Percentiles rank a stretch among this genome's conserved stretches.
Evolutionary conservation across 2,797 vertebrate species (phyloP).

Genomic region (Phalloptychus januarius): DNA sequence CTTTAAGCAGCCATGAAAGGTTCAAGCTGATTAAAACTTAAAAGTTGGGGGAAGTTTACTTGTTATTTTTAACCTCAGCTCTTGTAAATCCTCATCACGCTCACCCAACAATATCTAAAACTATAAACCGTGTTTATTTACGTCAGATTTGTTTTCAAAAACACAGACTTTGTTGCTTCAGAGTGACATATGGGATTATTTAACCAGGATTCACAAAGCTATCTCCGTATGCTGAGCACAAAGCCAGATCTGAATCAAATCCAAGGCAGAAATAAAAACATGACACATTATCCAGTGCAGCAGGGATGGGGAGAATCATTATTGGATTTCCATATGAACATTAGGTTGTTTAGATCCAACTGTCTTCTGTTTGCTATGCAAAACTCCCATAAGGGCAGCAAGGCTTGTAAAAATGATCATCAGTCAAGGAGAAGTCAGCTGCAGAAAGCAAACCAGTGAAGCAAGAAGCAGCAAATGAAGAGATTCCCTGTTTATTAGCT

Average conservation of each 20-base stretch:
- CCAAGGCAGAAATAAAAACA: not conserved
- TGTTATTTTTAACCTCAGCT: conserved; percentile 4
- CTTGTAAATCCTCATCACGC: not conserved
- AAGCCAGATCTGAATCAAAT: conserved; percentile 1
- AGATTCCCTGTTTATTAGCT: not conserved
- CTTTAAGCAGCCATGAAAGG: conserved; percentile 11
- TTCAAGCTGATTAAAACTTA: conserved; percentile 11
- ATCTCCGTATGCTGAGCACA: not conserved
- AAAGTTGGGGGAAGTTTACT: conserved; percentile 4
- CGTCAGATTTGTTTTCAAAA: not conserved
- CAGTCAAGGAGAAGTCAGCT: not conserved
- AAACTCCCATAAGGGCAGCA: not conserved
- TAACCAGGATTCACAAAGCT: conserved; percentile 3
- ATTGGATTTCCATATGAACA: not conserved
- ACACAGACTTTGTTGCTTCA: conserved; percentile 14
- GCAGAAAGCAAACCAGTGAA: not conserved
- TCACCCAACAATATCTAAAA: not conserved
- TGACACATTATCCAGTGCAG: not conserved
- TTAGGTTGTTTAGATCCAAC: not conserved
- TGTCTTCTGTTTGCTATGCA: conserved; percentile 1
- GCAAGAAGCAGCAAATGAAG: not conserved
- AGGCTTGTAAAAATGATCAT: not conserved
- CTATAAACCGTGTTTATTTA: conserved; percentile 2
- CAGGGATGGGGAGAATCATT: not conserved
- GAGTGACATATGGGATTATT: conserved; percentile 14